Evolutionary conservation across 2,113 vertebrate genomes (phyloP), one percentile per base, ranked within the genome.

Genomic region (Mixornis gularis): DNA sequence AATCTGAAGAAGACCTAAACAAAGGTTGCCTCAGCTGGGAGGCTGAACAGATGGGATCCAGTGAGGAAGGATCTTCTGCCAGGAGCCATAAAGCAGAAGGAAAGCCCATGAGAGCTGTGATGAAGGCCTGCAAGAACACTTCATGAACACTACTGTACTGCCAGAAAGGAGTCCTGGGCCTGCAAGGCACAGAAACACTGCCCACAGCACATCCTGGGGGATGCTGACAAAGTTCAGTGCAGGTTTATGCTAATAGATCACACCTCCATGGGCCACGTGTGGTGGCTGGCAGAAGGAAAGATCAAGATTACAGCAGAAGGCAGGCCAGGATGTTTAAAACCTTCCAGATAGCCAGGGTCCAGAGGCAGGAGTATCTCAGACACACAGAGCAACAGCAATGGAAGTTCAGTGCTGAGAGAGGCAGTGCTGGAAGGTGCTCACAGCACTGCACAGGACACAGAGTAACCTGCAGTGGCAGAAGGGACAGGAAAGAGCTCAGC

Each of bases 311-410:
- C 48, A 90, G 60, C 52, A 94, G 72, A 40, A 84, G 44, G 25
- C 27, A 90, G 43, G 36, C 10, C 2, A 2, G 32, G 43, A 43
- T 80, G 64, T 22, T 24, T 59, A 41, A 32, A 77, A 85, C 27
- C n/a, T 58, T 27, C 30, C 34, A 26, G 65, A 59, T 1, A 89
- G 16, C 56, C 19, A 0, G 0, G 0, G 11, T 36, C 17, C 80
- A 78, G 69, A 63, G n/a, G 51, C 52, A 93, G 64, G 19, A 34
- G 26, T 40, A 18, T 63, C 6, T 1, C 43, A 25, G 2, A 3
- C 62, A 77, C 87, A 63, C 51, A 73, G 58, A 70, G 64, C 49
- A 41, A 7, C 2, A 74, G 30, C 68, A 71, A 6, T 25, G 17
- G 5, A 77, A 85, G 69, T 19, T 63, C 40, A 55, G 69, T 38